Percentiles rank a stretch among this genome's conserved stretches.
These are phyloP conservation scores for Diorhabda elongata DNA, from an alignment of 1,140 invertebrate species.

Conservation along the genomic window DNA sequence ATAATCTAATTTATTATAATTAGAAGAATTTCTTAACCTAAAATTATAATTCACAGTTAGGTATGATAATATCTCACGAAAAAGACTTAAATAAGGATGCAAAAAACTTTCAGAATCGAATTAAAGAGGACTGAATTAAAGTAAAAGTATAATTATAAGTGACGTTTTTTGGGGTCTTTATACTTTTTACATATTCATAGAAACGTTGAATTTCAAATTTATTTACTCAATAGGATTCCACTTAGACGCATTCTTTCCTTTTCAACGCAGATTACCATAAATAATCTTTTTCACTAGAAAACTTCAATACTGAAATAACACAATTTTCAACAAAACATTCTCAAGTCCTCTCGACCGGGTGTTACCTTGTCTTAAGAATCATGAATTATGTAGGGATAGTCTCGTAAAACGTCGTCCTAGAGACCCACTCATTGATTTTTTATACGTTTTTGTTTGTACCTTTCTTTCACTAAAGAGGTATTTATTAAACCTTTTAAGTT, in stretches of 20 bases:
- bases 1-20: no score
- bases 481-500: no score
- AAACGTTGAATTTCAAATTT: conserved; percentile 11
- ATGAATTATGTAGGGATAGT: conserved; percentile 10
- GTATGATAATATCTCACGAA: not conserved
- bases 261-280: conserved; percentile 4
- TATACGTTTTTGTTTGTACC: no score
- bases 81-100: not conserved
- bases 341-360: conserved; percentile 4
- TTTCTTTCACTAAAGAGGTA: no score
- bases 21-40: not conserved
- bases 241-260: conserved; percentile 8
- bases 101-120: not conserved
- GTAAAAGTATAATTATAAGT: not conserved
- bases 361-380: not conserved
- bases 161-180: conserved; percentile 1
- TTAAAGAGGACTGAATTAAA: not conserved
- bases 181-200: conserved; percentile 14
- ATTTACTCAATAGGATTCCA: conserved; percentile 7
- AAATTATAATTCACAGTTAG: not conserved
- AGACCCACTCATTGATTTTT: not conserved
- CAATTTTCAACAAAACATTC: conserved; percentile 12
- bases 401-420: conserved; percentile 3
- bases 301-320: conserved; percentile 15
- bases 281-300: conserved; percentile 9